Percentiles rank a stretch among this genome's conserved stretches.
Conservation (phyloP, 1,140 invertebrate species). For the Gonioctena quinquepunctata region DNA sequence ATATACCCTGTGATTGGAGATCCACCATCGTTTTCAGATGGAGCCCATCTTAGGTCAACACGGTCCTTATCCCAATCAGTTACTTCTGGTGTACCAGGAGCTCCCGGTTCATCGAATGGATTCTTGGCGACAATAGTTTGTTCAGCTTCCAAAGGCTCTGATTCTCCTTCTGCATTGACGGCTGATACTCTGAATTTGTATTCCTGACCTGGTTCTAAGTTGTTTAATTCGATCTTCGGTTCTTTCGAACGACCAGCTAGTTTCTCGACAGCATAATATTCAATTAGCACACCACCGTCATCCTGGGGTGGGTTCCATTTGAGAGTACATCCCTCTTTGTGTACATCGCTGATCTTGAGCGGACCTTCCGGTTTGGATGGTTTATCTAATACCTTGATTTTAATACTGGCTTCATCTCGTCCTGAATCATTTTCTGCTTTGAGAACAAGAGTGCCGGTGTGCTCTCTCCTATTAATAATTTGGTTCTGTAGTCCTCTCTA, state of each 20-base stretch:
- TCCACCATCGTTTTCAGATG: slow-evolving; percentile 87
- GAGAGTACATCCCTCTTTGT: slow-evolving; percentile 89
- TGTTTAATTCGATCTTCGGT: slow-evolving; percentile 81
- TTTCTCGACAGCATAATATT: slow-evolving; percentile 92
- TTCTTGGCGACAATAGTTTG: slow-evolving; percentile 94
- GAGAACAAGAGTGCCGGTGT: slow-evolving; percentile 83
- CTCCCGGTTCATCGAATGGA: slow-evolving; percentile 94
- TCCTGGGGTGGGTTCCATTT: slow-evolving; percentile 93
- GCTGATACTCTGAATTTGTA: slow-evolving; percentile 97
- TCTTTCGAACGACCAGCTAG: slow-evolving; percentile 79
- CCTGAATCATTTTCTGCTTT: slow-evolving; percentile 92
- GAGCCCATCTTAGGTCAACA: slow-evolving; percentile 90
- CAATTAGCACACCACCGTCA: slow-evolving; percentile 90
- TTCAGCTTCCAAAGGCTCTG: slow-evolving; percentile 87
- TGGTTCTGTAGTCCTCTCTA: slow-evolving; percentile 83
- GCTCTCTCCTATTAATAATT: slow-evolving; percentile 77
- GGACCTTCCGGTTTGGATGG: slow-evolving; percentile 91
- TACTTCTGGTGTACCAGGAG: slow-evolving; percentile 85
- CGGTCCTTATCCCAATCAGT: slow-evolving; percentile 95
- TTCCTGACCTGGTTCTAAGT: slow-evolving; percentile 87
- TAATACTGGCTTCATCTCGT: slow-evolving; percentile 87
- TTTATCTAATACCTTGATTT: slow-evolving; percentile 84
- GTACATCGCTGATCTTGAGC: slow-evolving; percentile 84
- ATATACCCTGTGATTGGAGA: slow-evolving; percentile 92
- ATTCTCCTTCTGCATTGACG: slow-evolving; percentile 94